Conservation (phyloP, 1,140 invertebrate genomes). For the Notospermus geniculatus region DNA sequence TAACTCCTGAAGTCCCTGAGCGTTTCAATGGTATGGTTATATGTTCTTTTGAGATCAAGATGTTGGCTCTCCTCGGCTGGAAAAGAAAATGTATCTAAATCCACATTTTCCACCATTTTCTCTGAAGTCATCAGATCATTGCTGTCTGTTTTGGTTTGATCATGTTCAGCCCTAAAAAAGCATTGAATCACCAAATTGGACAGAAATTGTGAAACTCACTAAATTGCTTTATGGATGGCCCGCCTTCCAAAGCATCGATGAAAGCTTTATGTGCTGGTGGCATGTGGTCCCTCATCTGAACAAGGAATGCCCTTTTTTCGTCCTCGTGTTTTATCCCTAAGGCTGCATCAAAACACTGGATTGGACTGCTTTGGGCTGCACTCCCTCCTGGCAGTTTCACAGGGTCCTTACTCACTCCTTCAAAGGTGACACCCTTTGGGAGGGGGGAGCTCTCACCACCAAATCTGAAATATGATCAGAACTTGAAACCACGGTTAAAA, state of each 20-base stretch:
- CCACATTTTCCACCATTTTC: background rate
- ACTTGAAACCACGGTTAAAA: background rate
- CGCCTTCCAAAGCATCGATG: constrained; percentile 25
- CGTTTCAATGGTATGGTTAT: background rate
- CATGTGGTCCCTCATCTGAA: constrained; percentile 45
- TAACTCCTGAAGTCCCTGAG: background rate
- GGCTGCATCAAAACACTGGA: constrained; percentile 18
- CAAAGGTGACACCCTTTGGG: constrained; percentile 44
- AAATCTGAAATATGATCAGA: constrained; percentile 30
- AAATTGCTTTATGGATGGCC: constrained; percentile 16
- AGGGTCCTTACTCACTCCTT: constrained; percentile 39
- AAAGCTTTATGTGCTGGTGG: constrained; percentile 36
- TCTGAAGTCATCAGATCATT: too few species aligned
- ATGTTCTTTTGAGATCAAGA: background rate
- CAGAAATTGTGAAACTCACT: background rate
- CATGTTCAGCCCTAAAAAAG: too few species aligned
- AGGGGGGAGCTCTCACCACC: constrained; percentile 39
- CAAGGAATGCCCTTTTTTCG: constrained; percentile 30
- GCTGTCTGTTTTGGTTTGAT: too few species aligned
- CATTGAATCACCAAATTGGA: background rate
- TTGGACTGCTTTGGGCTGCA: constrained; percentile 16
- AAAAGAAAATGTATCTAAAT: background rate
- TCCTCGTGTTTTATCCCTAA: constrained; percentile 11
- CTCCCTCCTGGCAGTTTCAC: constrained; percentile 27
- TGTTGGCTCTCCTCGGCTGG: background rate